phyloP scores from a whole-genome alignment of 2,888 invertebrate species.

The Sabatieria punctata region DNA sequence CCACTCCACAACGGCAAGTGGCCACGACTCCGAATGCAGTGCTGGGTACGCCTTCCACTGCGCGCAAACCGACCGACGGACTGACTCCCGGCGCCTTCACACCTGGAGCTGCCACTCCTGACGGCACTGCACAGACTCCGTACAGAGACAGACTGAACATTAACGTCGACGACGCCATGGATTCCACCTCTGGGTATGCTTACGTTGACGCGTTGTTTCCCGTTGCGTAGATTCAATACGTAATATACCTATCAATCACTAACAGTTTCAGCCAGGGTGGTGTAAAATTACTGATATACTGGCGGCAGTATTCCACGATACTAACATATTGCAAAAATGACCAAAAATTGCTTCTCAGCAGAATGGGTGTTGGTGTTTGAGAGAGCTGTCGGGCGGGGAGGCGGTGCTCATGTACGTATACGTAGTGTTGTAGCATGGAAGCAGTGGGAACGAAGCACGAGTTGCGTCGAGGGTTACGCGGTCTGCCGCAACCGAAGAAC shows the following conservation, averaged over 20 bases:
- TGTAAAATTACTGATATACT: too few species aligned
- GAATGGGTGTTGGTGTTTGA: too few species aligned
- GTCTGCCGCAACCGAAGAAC: conserved; percentile 75
- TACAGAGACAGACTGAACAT: conserved; percentile 83
- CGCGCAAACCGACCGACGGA: conserved; percentile 10
- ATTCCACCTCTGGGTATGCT: too few species aligned
- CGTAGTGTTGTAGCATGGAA: conserved; percentile 5
- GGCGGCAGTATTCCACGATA: too few species aligned
- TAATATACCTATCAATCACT: neutral
- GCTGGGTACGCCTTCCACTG: conserved; percentile 51
- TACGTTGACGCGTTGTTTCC: too few species aligned
- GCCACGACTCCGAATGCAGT: conserved; percentile 77
- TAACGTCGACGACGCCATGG: conserved; percentile 65
- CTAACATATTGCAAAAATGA: too few species aligned
- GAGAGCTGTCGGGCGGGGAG: too few species aligned
- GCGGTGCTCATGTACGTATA: too few species aligned
- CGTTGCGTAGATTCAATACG: conserved; percentile 11
- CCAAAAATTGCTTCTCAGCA: too few species aligned
- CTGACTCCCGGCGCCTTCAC: conserved; percentile 20
- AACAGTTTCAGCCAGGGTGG: neutral
- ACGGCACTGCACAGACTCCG: conserved; percentile 43
- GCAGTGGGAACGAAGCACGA: conserved; percentile 42
- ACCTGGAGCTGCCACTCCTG: conserved; percentile 29
- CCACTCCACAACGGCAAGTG: conserved; percentile 52
- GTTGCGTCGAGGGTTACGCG: conserved; percentile 55